A percentile compares a stretch with the other conserved stretches of the same genome.
These are phyloP conservation scores for Corapipo altera DNA, from an alignment of 2,113 vertebrate genomes.

Conservation along the genomic window DNA sequence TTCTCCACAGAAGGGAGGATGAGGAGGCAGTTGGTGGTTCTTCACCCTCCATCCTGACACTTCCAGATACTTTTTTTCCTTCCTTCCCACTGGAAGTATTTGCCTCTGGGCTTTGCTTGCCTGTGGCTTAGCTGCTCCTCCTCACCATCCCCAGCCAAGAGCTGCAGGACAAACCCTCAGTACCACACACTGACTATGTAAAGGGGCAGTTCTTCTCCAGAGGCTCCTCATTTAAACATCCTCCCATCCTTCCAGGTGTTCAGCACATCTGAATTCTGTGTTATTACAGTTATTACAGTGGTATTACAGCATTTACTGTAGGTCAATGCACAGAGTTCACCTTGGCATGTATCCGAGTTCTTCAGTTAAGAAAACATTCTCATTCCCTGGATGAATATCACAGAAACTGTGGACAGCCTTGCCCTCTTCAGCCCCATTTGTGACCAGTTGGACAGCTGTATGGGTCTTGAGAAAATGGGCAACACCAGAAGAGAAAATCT, in stretches of 20 bases:
- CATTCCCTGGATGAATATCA: not conserved
- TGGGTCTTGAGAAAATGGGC: not conserved
- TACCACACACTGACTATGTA: accelerated
- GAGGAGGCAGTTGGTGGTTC: not conserved
- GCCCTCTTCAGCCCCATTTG: not conserved
- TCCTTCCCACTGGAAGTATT: not conserved
- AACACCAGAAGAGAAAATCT: not conserved
- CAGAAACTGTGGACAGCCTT: not conserved
- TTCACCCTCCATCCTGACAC: not conserved
- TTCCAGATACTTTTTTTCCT: not conserved
- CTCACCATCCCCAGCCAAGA: not conserved
- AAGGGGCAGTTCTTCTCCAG: not conserved
- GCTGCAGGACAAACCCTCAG: not conserved
- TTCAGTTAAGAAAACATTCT: not conserved
- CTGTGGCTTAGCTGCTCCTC: not conserved
- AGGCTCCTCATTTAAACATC: not conserved
- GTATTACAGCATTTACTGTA: not conserved
- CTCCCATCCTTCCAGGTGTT: not conserved
- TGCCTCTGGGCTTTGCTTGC: not conserved
- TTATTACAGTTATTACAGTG: not conserved
- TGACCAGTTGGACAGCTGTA: not conserved
- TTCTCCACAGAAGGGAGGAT: not conserved
- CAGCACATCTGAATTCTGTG: not conserved
- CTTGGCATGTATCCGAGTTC: not conserved
- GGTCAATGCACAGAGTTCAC: not conserved